phyloP scores from a whole-genome alignment of 1,140 invertebrate genomes.

The Solen grandis region DNA sequence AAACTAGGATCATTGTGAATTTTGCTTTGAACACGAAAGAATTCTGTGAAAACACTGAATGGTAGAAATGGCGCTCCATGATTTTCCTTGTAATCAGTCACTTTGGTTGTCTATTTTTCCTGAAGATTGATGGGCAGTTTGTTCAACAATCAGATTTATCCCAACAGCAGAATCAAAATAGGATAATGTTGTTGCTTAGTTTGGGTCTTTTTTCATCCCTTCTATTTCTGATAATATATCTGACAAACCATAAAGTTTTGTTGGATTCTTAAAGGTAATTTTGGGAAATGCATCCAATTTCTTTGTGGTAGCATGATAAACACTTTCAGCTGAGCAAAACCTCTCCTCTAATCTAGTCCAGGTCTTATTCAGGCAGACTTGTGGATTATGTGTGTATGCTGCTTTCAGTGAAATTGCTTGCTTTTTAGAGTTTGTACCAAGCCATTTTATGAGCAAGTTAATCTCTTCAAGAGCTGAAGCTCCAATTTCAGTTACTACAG shows the following conservation, averaged over 20 bases:
- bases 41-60: constrained; percentile 24
- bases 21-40: not conserved
- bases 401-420: constrained; percentile 47
- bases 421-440: constrained; percentile 49
- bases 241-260: constrained; percentile 50
- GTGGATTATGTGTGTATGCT: constrained; percentile 20
- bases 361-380: constrained; percentile 6
- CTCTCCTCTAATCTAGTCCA: constrained; percentile 55
- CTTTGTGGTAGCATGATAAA: constrained; percentile 14
- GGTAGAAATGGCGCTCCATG: constrained; percentile 40
- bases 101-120: constrained; percentile 55
- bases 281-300: constrained; percentile 52
- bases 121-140: constrained; percentile 54
- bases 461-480: constrained; percentile 52
- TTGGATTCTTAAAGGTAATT: constrained; percentile 43
- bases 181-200: constrained; percentile 15
- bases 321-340: constrained; percentile 50
- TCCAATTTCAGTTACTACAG: constrained; percentile 38
- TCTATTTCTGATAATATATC: constrained; percentile 55
- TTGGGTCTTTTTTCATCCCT: constrained; percentile 44
- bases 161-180: constrained; percentile 57
- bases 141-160: constrained; percentile 40
- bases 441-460: constrained; percentile 59
- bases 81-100: constrained; percentile 48
- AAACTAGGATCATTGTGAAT: constrained; percentile 47